Conservation (phyloP, 2,797 vertebrate species). For the Lutjanus argentimaculatus region DNA sequence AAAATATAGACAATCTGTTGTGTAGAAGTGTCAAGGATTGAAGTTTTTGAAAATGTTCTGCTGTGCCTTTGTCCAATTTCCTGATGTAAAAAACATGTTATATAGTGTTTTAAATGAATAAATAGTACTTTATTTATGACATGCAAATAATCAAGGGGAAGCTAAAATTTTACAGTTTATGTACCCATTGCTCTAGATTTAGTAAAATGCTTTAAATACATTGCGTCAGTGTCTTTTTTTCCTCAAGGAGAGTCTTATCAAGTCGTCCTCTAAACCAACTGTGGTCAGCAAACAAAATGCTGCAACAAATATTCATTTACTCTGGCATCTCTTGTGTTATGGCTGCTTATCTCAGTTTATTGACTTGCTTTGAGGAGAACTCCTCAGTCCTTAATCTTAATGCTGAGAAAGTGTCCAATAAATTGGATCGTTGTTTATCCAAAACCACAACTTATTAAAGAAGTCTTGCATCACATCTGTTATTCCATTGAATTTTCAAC, state of each 20-base stretch:
- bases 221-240: not conserved
- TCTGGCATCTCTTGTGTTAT: not conserved
- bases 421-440: not conserved
- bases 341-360: not conserved
- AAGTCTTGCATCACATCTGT: not conserved
- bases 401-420: not conserved
- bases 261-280: not conserved
- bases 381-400: not conserved
- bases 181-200: not conserved
- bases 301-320: not conserved
- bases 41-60: not conserved
- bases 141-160: slow-evolving; percentile 2
- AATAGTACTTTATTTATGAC: not conserved
- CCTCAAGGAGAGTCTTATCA: not conserved
- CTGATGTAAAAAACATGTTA: not conserved
- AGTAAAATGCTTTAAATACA: not conserved
- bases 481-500: not conserved
- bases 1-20: not conserved
- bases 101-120: not conserved
- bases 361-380: not conserved
- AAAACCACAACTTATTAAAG: too few species aligned
- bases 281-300: not conserved
- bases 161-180: not conserved
- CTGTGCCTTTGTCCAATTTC: not conserved
- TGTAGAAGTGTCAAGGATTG: not conserved